phyloP scores from a whole-genome alignment of 1,140 invertebrate species.

The Teleopsis dalmanni region DNA sequence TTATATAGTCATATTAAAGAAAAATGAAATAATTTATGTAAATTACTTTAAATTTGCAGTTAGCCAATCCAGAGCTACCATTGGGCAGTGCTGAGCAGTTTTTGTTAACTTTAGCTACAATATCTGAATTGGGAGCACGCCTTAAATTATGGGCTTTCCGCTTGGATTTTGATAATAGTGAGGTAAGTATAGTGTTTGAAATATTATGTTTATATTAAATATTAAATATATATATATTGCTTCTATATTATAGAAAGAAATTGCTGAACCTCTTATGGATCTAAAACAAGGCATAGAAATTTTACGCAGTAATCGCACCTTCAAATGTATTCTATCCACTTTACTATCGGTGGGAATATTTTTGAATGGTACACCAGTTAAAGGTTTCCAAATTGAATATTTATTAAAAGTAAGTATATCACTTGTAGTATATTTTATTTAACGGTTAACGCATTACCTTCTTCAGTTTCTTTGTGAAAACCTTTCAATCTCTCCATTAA shows the following conservation, averaged over 20 bases:
- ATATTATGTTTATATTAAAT: background rate
- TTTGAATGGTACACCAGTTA: constrained; percentile 88
- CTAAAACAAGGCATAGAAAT: constrained; percentile 92
- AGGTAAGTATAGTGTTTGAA: constrained; percentile 53
- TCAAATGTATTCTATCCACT: constrained; percentile 87
- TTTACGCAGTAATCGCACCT: constrained; percentile 85
- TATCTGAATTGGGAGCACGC: constrained; percentile 89
- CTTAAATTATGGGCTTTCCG: constrained; percentile 98
- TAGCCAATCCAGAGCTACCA: constrained; percentile 85
- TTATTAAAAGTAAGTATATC: constrained; percentile 74
- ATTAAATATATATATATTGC: background rate
- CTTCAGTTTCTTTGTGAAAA: no score
- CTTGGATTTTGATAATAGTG: constrained; percentile 93
- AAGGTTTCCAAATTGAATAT: constrained; percentile 98
- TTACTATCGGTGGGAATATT: constrained; percentile 94
- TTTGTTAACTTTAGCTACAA: constrained; percentile 88
- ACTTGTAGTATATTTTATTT: background rate
- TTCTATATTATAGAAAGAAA: constrained; percentile 63
- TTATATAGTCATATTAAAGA: no score
- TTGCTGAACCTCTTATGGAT: constrained; percentile 97
- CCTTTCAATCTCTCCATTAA: no score
- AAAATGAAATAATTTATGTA: background rate
- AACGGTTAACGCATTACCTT: no score
- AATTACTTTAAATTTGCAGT: constrained; percentile 8
- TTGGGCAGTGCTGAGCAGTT: constrained; percentile 97